These are phyloP conservation scores for Chorisops tibialis DNA, from an alignment of 2,888 invertebrate species.

Conservation along the genomic window DNA sequence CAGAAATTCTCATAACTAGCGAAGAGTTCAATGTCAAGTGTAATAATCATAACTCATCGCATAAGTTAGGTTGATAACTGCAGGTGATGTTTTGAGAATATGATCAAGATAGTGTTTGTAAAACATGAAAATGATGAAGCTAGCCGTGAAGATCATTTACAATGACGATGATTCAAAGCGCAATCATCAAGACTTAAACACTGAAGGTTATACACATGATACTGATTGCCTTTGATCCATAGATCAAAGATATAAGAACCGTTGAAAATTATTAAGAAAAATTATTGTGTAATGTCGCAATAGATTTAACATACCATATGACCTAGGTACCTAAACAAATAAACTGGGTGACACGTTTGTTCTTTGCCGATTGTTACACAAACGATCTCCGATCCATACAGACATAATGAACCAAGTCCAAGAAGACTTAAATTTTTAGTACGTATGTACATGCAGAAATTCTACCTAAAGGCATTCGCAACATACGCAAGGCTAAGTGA, in stretches of 20 bases:
- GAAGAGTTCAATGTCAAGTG: constrained; percentile 24
- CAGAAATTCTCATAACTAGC: too few species aligned
- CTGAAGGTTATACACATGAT: constrained; percentile 6
- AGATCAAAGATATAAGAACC: neutral
- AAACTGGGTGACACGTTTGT: too few species aligned
- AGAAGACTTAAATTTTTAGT: neutral
- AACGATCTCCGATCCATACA: constrained; percentile 10
- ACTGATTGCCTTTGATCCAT: constrained; percentile 9
- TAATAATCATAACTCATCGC: constrained; percentile 25
- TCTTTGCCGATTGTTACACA: constrained; percentile 5
- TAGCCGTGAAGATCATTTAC: constrained; percentile 1
- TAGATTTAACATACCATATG: neutral
- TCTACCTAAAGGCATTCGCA: too few species aligned
- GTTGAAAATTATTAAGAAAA: neutral
- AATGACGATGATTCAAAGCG: neutral
- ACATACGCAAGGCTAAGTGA: constrained; percentile 9
- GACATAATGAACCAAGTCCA: constrained; percentile 9
- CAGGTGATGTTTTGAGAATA: constrained; percentile 8
- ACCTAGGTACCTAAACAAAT: neutral
- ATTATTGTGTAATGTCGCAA: too few species aligned
- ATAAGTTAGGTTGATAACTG: neutral
- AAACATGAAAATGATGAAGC: neutral
- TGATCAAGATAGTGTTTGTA: neutral
- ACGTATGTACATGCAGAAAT: too few species aligned
- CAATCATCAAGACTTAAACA: neutral